Base-by-base conservation (phyloP, 2,113 vertebrate species). In the Rana temporaria region DNA sequence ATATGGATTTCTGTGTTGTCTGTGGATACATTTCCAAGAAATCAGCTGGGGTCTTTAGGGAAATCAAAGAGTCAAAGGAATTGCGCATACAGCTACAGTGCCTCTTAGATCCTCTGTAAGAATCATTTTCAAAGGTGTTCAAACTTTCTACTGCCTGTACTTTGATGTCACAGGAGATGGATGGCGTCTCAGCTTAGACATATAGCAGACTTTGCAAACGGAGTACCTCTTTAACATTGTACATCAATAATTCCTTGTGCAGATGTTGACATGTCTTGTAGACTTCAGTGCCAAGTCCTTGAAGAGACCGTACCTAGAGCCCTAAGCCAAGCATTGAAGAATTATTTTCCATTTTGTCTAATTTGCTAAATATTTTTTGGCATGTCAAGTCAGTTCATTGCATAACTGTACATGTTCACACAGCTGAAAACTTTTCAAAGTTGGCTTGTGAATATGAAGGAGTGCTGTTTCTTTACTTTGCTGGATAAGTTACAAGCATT, bases 91-190 rank as follows among this genome's bases (percentile, higher is more conserved):
- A 24, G 72, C 30, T 26, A 1, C 32, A 17, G 53, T 74, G 26
- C 62, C 62, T 52, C 64, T 83, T 63, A 83, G 71, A 83, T 83
- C 72, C 62, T 68, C 81, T 20, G 53, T 16, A 83, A 67, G 63
- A 83, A 76, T 75, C 8, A 59, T 73, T 83, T 83, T 83, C 81
- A 83, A 83, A 83, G 71, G 80, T 82, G 81, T 68, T 83, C 81
- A 75, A 68, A 83, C 81, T 76, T 82, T 83, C 72, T 38, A 42
- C 63, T 24, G 81, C 52, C 73, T 68, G 53, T 75, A 67, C 75
- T 85, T 78, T 32, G 71, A 16, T 52, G 56, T 65, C 83, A 30
- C 34, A 62, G 63, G 0, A 0, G 56, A 85, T 63, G 17, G 57
- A 57, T 48, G 57, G 60, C 6, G 48, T 69, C 72, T 32, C 57